Conservation (phyloP, 2,797 vertebrate species). For the Sebastes itinus region DNA sequence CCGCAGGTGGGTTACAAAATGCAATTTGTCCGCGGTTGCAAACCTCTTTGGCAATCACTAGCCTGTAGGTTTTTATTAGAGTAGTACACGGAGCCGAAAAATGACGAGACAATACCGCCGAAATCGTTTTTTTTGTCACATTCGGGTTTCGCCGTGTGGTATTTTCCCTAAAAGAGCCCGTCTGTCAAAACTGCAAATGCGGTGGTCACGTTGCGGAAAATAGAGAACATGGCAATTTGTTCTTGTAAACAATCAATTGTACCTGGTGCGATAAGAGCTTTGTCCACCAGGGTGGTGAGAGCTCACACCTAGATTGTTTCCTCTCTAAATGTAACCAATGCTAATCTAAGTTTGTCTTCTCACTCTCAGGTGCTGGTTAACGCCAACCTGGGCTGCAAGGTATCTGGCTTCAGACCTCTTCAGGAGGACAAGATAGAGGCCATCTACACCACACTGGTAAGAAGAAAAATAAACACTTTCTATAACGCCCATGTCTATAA, state of each 20-base stretch:
- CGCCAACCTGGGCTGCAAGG: conserved; percentile 90
- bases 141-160: background rate
- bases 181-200: conserved; percentile 21
- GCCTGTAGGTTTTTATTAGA: conserved; percentile 37
- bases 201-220: conserved; percentile 12
- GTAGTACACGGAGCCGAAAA: conserved; percentile 19
- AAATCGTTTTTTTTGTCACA: background rate
- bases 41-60: conserved; percentile 10
- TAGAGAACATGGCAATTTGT: conserved; percentile 1
- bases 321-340: background rate
- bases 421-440: conserved; percentile 94
- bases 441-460: conserved; percentile 93
- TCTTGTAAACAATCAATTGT: conserved; percentile 41
- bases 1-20: background rate
- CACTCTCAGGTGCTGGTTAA: conserved; percentile 86
- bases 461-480: conserved; percentile 18
- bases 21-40: conserved; percentile 31
- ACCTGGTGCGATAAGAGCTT: conserved; percentile 5
- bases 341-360: conserved; percentile 19
- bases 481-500: background rate
- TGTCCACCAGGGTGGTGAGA: background rate
- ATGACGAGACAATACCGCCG: conserved; percentile 1
- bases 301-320: background rate
- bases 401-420: conserved; percentile 90
- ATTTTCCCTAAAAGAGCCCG: background rate